Percentiles rank a stretch among this genome's conserved stretches.
Evolutionary conservation across 2,888 invertebrate genomes (phyloP).

Genomic region (Sericinus montela): DNA sequence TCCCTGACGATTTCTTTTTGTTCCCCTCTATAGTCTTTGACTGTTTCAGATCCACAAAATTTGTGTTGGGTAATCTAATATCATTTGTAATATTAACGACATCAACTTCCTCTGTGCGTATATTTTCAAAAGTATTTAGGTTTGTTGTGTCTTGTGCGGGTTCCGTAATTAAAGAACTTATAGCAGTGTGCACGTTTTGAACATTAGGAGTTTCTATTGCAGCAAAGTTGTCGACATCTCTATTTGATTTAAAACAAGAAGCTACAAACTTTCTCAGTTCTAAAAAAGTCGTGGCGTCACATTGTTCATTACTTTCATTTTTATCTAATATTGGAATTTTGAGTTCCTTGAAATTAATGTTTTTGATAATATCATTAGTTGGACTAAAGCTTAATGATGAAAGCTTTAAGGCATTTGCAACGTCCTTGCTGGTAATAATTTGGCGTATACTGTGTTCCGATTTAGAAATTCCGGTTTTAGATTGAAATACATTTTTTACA

Average conservation of each 20-base stretch:
- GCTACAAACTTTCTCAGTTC: conserved; percentile 64
- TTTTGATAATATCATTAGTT: conserved; percentile 33
- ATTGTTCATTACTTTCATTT: conserved; percentile 34
- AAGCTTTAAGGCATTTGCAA: conserved; percentile 52
- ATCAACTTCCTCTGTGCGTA: conserved; percentile 32
- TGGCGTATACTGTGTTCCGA: conserved; percentile 65
- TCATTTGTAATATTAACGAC: conserved; percentile 47
- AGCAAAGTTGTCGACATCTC: conserved; percentile 34
- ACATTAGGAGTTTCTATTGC: conserved; percentile 39
- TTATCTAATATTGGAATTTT: conserved; percentile 44
- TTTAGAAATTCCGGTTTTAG: conserved; percentile 57
- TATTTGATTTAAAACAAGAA: conserved; percentile 57
- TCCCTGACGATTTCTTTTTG: conserved; percentile 57
- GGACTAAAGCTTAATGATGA: conserved; percentile 51
- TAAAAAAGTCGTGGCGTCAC: conserved; percentile 37
- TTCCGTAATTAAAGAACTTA: conserved; percentile 30
- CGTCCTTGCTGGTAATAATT: conserved; percentile 57
- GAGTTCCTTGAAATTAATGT: conserved; percentile 42
- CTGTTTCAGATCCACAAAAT: conserved; percentile 38
- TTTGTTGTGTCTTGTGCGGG: conserved; percentile 26
- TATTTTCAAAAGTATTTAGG: conserved; percentile 30
- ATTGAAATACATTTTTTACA: conserved; percentile 28
- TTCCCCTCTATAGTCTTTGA: conserved; percentile 37
- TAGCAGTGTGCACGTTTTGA: conserved; percentile 35
- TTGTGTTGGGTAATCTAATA: conserved; percentile 6